Evolutionary conservation across 2,888 invertebrate species (phyloP).

Genomic region (Drosophila pseudotalamancana): DNA sequence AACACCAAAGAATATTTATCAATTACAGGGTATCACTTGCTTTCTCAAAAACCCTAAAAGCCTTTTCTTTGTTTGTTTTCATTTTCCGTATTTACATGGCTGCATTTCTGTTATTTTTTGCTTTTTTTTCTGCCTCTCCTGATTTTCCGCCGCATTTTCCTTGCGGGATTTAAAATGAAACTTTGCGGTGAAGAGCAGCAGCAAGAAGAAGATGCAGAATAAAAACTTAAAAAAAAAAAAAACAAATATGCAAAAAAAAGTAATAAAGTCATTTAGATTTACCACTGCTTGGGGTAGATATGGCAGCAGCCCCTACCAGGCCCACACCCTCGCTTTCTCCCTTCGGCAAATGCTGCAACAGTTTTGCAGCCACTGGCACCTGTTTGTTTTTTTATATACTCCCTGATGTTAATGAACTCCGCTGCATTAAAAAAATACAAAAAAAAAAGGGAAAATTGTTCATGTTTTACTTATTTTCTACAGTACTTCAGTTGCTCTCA

Average conservation of each 20-base stretch:
- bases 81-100: slow-evolving; percentile 30
- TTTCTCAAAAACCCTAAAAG: background rate
- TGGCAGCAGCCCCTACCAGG: slow-evolving; percentile 28
- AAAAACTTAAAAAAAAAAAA: slow-evolving; percentile 7
- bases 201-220: slow-evolving; percentile 23
- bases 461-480: slow-evolving; percentile 33
- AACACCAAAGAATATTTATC: too few relatives aligned
- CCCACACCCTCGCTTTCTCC: background rate
- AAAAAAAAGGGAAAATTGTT: slow-evolving; percentile 13
- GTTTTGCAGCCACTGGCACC: slow-evolving; percentile 70
- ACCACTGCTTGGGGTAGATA: slow-evolving; percentile 75
- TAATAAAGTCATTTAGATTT: slow-evolving; percentile 81
- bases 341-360: slow-evolving; percentile 36
- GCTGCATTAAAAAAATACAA: slow-evolving; percentile 52
- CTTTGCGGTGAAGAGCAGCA: slow-evolving; percentile 66
- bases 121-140: slow-evolving; percentile 33
- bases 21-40: slow-evolving; percentile 10
- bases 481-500: slow-evolving; percentile 1
- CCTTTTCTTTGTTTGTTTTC: background rate
- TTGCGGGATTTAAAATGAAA: slow-evolving; percentile 76
- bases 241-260: slow-evolving; percentile 56
- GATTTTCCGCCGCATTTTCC: slow-evolving; percentile 75
- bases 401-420: slow-evolving; percentile 76
- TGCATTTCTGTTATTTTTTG: slow-evolving; percentile 24
- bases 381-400: slow-evolving; percentile 15